Percentiles rank a stretch among this genome's conserved stretches.
Evolutionary conservation across 2,113 vertebrate species (phyloP).

Genomic region (Xenopus borealis): DNA sequence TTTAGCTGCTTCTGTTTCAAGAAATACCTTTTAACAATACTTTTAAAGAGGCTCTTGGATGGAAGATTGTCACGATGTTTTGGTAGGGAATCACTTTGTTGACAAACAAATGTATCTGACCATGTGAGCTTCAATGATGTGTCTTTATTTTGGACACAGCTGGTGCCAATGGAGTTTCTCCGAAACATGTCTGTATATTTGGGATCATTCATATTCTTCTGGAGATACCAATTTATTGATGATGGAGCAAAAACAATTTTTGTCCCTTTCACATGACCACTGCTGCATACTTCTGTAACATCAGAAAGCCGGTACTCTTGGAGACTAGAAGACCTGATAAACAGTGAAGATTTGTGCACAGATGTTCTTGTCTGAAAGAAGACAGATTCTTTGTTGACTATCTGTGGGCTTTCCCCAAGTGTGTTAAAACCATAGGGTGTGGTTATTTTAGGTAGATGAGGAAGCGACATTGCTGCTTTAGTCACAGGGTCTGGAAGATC

Average conservation of each 20-base stretch:
- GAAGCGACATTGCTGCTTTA: constrained; percentile 62
- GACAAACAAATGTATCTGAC: not conserved
- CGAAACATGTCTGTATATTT: not conserved
- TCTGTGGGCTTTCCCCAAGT: constrained; percentile 70
- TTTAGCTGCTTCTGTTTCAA: not conserved
- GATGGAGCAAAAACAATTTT: not conserved
- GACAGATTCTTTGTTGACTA: constrained; percentile 66
- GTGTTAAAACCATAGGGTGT: constrained; percentile 66
- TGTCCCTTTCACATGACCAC: not conserved
- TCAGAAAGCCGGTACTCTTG: not conserved
- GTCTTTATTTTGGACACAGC: not conserved
- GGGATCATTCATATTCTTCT: not conserved
- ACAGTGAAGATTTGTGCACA: not conserved
- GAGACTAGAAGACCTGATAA: not conserved
- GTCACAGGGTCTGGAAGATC: constrained; percentile 55
- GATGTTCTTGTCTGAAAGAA: constrained; percentile 52
- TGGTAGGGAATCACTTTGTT: constrained; percentile 21
- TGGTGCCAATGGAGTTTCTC: constrained; percentile 10
- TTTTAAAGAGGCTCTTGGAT: constrained; percentile 40
- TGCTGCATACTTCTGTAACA: accelerated
- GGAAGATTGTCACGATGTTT: not conserved
- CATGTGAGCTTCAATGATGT: not conserved
- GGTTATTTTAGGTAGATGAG: constrained; percentile 66
- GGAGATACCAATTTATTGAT: not conserved
- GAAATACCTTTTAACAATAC: constrained; percentile 48